A percentile compares a stretch with the other conserved stretches of the same genome.
These are phyloP conservation scores for Ancistrus triradiatus DNA, from an alignment of 2,113 vertebrate genomes.

Conservation along the genomic window DNA sequence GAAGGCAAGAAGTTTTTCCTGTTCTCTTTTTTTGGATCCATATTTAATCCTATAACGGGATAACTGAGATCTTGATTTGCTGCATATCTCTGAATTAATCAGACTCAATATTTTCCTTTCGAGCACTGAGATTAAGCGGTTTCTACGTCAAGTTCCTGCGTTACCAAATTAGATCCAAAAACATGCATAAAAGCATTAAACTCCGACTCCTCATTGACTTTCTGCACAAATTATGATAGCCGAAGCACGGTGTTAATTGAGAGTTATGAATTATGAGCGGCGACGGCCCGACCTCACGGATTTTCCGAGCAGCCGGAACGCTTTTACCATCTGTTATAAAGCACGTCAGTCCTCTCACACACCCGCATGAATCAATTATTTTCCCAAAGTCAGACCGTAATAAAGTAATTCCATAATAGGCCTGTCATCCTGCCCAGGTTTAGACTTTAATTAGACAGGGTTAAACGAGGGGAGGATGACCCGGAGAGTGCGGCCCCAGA, in stretches of 20 bases:
- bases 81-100: no score
- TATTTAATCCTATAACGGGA: no score
- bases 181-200: neutral
- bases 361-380: conserved; percentile 49
- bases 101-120: no score
- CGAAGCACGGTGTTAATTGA: conserved; percentile 9
- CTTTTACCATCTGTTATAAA: conserved; percentile 25
- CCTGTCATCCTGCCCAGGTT: conserved; percentile 51
- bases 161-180: neutral
- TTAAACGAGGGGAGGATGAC: conserved; percentile 59
- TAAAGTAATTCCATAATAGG: conserved; percentile 46
- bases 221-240: neutral
- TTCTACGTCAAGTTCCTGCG: neutral
- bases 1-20: no score
- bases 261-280: conserved; percentile 21
- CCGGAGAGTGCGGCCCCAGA: conserved; percentile 31
- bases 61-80: no score
- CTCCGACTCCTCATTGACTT: neutral
- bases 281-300: neutral
- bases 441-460: conserved; percentile 67
- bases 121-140: no score
- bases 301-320: conserved; percentile 19
- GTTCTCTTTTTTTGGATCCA: no score
- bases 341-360: conserved; percentile 7
- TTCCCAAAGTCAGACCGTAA: conserved; percentile 47